Evolutionary conservation across 1,140 invertebrate genomes (phyloP), one percentile per base, ranked within the genome.

Genomic region (Fopius arisanus): DNA sequence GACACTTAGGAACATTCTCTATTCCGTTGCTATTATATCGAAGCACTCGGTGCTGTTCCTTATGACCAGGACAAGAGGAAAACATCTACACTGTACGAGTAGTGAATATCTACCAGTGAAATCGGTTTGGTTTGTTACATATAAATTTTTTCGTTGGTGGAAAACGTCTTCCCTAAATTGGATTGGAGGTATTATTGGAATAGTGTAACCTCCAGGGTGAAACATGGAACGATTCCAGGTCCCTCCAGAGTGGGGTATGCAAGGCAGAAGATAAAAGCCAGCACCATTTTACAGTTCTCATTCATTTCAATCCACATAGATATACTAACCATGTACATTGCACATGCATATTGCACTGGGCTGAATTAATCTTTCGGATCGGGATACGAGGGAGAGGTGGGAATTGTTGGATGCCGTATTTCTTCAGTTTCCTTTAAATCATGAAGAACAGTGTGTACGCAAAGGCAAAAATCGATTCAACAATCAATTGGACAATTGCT

Each of bases 121-220:
- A 65, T 65, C 62, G 62, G 62, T 65, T 65, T 33, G 62, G 62
- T 65, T 65, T 65, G 62, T 65, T 33, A 29, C 28, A 19, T 65
- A 28, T 31, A 33, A 1, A 33, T 65, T 65, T 31, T n/a, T 16
- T 31, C n/a, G 29, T 29, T 29, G 28, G 26, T 33, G 28, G 62
- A 65, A 62, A 65, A 65, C 62, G 62, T 65, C 62, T 65, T 65
- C 29, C 62, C 62, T 65, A 65, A 65, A 65, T 65, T 65, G 62
- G 62, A 65, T 65, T 65, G 62, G 26, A 65, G 62, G 62, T 65
- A 65, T 65, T 65, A 65, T 65, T 65, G 62, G 29, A 31, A 65
- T 65, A 65, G 62, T 65, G 62, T 37, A 65, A 65, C 29, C 62
- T 65, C 26, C 62, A 19, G 62, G 62, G 62, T 65, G 29, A 65